phyloP scores from a whole-genome alignment of 2,113 vertebrate species.

The Laterallus jamaicensis region DNA sequence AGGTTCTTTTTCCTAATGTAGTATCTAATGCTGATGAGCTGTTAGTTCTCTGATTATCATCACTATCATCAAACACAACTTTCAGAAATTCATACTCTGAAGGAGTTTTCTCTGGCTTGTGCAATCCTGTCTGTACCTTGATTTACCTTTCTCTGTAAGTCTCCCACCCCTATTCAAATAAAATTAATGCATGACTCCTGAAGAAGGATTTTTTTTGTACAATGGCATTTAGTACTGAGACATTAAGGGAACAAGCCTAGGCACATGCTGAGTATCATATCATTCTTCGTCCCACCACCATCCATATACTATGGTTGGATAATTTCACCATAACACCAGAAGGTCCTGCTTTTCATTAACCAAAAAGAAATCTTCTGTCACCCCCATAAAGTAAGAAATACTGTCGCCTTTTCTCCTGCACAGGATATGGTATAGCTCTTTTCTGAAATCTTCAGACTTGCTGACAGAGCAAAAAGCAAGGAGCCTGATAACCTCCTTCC shows the following conservation, averaged over 20 bases:
- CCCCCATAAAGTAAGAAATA: not conserved
- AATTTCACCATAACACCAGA: not conserved
- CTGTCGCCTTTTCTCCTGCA: not conserved
- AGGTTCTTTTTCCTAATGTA: not conserved
- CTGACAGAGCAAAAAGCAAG: slow-evolving; percentile 26
- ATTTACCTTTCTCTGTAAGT: not conserved
- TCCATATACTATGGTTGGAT: not conserved
- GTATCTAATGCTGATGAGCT: not conserved
- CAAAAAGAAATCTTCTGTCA: not conserved
- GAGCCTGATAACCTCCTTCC: not conserved
- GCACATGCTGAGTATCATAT: not conserved
- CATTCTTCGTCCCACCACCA: not conserved
- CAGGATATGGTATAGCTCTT: not conserved
- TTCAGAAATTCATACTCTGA: not conserved
- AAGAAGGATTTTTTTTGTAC: not conserved
- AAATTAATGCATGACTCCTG: not conserved
- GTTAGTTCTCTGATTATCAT: not conserved
- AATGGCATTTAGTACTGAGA: not conserved
- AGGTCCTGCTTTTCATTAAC: not conserved
- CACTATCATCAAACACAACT: not conserved
- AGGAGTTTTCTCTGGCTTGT: not conserved
- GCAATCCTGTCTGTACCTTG: not conserved
- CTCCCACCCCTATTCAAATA: not conserved
- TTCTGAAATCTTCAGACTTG: slow-evolving; percentile 20
- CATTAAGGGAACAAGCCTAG: not conserved